Evolutionary conservation across 2,888 invertebrate genomes (phyloP).

Genomic region (Chaitophorus viminalis): DNA sequence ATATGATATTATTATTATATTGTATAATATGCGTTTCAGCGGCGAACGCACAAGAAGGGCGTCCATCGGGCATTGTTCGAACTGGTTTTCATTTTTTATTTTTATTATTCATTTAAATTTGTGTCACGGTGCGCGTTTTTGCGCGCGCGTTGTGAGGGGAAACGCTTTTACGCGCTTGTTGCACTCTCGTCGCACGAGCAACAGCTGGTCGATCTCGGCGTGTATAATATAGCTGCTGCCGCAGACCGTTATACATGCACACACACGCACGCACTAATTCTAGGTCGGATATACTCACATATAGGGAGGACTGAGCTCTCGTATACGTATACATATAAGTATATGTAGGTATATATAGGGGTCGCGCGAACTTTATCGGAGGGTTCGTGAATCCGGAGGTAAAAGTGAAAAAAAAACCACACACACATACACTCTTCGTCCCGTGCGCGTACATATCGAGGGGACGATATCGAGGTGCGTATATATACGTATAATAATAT

Average conservation of each 20-base stretch:
- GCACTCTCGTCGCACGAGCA: constrained; percentile 43
- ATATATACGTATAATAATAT: too few relatives aligned
- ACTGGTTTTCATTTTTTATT: constrained; percentile 26
- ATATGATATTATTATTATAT: too few relatives aligned
- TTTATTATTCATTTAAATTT: neutral
- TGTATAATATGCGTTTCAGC: neutral
- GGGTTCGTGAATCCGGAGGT: constrained; percentile 37
- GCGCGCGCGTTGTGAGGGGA: neutral
- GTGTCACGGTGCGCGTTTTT: constrained; percentile 14
- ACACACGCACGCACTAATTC: too few relatives aligned
- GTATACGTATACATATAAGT: neutral
- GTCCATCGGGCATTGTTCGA: constrained; percentile 30
- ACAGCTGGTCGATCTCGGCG: constrained; percentile 55
- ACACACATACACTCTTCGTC: too few relatives aligned
- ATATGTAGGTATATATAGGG: neutral
- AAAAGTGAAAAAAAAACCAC: constrained; percentile 19
- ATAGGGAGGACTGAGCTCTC: neutral
- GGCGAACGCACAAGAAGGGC: neutral
- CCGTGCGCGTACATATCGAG: too few relatives aligned
- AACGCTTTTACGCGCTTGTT: constrained; percentile 58
- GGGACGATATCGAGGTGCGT: neutral
- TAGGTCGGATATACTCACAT: too few relatives aligned
- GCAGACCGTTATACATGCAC: neutral
- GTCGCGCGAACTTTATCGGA: constrained; percentile 49
- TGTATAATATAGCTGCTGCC: neutral